A percentile compares a stretch with the other conserved stretches of the same genome.
Conservation (phyloP, 2,113 vertebrate species). For the Cettia cetti region DNA sequence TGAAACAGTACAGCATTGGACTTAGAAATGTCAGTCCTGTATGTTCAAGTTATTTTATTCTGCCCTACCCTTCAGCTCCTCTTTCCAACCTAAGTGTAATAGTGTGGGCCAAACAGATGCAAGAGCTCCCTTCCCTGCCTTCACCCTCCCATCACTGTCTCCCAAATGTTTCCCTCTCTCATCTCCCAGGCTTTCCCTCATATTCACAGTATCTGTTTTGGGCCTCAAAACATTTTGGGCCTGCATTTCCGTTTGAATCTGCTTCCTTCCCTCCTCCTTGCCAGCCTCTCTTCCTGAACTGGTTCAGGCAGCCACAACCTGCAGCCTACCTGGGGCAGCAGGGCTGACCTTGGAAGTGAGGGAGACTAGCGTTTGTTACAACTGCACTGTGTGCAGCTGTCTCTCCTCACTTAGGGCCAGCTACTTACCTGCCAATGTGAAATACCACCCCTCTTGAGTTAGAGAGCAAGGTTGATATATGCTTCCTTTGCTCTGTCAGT, state of each 20-base stretch:
- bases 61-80: neutral
- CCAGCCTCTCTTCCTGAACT: neutral
- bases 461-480: neutral
- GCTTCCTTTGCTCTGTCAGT: neutral
- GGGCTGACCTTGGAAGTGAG: neutral
- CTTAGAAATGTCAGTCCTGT: neutral
- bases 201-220: neutral
- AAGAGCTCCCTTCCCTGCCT: neutral
- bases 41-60: neutral
- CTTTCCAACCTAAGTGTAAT: neutral
- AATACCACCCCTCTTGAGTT: neutral
- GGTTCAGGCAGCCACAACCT: neutral
- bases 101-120: neutral
- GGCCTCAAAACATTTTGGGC: too few relatives aligned
- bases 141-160: accelerated
- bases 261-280: neutral
- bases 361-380: neutral
- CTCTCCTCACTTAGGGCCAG: neutral
- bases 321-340: neutral
- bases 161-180: neutral
- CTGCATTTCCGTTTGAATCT: neutral
- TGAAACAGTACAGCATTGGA: neutral
- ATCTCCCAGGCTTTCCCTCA: neutral
- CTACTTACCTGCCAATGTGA: neutral
- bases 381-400: neutral